Conservation (phyloP, 2,888 invertebrate genomes). For the Tenthredo distinguenda region DNA sequence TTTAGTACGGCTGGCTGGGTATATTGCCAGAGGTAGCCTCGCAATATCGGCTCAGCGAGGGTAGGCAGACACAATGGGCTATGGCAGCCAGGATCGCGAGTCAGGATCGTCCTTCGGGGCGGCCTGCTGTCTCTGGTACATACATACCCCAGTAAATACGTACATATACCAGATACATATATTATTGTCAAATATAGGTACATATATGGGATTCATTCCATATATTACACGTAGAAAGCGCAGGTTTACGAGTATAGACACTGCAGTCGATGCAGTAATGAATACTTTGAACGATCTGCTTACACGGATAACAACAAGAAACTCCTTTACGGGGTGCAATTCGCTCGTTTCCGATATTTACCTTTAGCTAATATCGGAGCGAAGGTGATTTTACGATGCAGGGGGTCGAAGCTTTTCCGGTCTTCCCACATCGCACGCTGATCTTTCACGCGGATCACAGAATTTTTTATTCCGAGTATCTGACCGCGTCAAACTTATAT, state of each 20-base stretch:
- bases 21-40: slow-evolving; percentile 48
- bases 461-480: not conserved
- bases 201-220: not conserved
- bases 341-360: slow-evolving; percentile 14
- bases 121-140: slow-evolving; percentile 4
- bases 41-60: slow-evolving; percentile 49
- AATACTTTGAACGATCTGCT: slow-evolving; percentile 19
- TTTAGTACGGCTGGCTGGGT: slow-evolving; percentile 35
- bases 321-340: not conserved
- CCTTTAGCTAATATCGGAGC: not conserved
- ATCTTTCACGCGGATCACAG: not conserved
- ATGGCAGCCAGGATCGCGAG: slow-evolving; percentile 48
- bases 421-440: not conserved
- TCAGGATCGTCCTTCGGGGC: slow-evolving; percentile 43
- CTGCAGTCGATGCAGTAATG: not conserved
- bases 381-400: not conserved
- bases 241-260: slow-evolving; percentile 21
- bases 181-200: slow-evolving; percentile 10
- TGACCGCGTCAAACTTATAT: not conserved
- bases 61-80: slow-evolving; percentile 49
- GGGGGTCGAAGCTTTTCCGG: not conserved
- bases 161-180: not conserved
- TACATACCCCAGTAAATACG: not conserved
- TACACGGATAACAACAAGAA: slow-evolving; percentile 12
- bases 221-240: not conserved